phyloP scores from a whole-genome alignment of 1,140 invertebrate species.

The Nebria ingens region DNA sequence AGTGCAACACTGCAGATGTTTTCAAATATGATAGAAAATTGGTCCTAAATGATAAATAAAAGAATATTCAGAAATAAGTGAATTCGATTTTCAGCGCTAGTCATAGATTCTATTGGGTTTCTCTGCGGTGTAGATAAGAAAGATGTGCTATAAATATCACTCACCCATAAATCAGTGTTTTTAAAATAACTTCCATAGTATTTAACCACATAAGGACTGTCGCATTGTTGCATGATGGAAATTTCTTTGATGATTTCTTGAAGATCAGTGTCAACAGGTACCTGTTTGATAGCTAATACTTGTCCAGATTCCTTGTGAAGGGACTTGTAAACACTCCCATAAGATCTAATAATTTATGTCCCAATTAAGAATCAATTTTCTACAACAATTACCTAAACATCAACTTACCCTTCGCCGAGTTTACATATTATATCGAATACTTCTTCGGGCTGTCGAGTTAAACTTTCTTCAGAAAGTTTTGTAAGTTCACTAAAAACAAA shows the following conservation, averaged over 20 bases:
- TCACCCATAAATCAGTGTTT: slow-evolving; percentile 92
- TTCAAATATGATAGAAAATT: no score
- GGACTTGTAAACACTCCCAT: slow-evolving; percentile 84
- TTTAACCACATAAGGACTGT: slow-evolving; percentile 93
- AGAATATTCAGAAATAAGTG: no score
- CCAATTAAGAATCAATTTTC: slow-evolving; percentile 12
- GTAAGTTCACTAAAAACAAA: slow-evolving; percentile 65
- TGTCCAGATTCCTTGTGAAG: slow-evolving; percentile 92
- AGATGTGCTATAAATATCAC: no score
- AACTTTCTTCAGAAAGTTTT: slow-evolving; percentile 83
- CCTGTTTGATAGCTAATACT: slow-evolving; percentile 94
- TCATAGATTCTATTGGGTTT: no score
- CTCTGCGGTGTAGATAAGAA: no score
- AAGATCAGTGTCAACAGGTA: slow-evolving; percentile 93
- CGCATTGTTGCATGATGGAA: slow-evolving; percentile 98
- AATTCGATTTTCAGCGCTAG: no score
- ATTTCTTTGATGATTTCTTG: slow-evolving; percentile 99
- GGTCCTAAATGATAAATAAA: no score
- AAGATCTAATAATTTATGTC: slow-evolving; percentile 40
- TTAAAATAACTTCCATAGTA: slow-evolving; percentile 99
- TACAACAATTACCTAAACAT: slow-evolving; percentile 51
- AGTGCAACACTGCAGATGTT: no score
- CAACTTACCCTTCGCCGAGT: slow-evolving; percentile 84
- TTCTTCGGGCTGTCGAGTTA: slow-evolving; percentile 87
- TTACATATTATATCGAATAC: slow-evolving; percentile 98